Evolutionary conservation across 2,888 invertebrate species (phyloP).

Genomic region (Dyspetes luteomarginatus): DNA sequence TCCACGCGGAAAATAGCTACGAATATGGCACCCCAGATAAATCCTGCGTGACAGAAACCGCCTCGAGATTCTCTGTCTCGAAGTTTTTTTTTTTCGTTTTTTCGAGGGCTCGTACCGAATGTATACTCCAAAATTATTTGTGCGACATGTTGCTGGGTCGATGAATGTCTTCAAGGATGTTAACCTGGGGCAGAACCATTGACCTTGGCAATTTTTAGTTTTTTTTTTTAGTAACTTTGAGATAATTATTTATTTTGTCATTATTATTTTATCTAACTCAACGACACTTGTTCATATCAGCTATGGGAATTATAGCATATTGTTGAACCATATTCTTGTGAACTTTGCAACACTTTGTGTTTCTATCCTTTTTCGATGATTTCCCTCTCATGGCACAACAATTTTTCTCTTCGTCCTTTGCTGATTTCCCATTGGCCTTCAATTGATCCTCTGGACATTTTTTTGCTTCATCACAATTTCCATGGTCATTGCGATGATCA

Average conservation of each 20-base stretch:
- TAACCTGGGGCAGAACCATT: conserved; percentile 12
- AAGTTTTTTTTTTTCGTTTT: conserved; percentile 2
- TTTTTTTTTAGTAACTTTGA: not conserved
- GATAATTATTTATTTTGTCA: not conserved
- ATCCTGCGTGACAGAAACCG: conserved; percentile 26
- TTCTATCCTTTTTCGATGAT: not conserved
- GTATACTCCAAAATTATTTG: conserved; percentile 44
- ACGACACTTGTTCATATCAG: not conserved
- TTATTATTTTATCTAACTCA: not conserved
- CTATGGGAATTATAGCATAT: conserved; percentile 49
- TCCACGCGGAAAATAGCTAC: conserved; percentile 46
- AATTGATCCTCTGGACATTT: not conserved
- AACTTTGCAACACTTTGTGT: conserved; percentile 2
- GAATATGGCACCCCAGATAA: conserved; percentile 19
- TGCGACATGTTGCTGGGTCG: conserved; percentile 39
- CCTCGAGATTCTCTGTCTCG: conserved; percentile 44
- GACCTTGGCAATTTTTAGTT: not conserved
- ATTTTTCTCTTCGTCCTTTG: not conserved
- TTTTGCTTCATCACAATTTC: not conserved
- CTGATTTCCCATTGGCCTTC: conserved; percentile 2
- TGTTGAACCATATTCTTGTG: conserved; percentile 34
- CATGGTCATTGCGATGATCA: not conserved
- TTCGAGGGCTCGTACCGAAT: not conserved
- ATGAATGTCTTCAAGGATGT: too few relatives aligned
- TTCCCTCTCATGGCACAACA: not conserved